phyloP scores from a whole-genome alignment of 1,140 invertebrate genomes.

The Apolygus lucorum region DNA sequence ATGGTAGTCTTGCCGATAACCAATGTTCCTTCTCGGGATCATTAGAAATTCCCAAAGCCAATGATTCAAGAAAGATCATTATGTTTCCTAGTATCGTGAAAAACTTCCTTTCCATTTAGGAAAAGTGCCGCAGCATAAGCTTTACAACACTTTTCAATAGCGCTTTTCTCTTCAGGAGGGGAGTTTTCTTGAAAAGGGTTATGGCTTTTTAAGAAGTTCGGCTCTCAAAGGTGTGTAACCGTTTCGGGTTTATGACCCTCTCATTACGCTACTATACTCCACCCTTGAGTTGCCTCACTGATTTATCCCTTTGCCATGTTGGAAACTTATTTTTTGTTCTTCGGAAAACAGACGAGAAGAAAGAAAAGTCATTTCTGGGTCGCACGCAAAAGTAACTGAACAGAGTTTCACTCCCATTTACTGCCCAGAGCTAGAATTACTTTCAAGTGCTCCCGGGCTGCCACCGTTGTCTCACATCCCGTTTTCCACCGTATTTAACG shows the following conservation, averaged over 20 bases:
- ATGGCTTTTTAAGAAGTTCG: neutral
- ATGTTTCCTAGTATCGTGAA: neutral
- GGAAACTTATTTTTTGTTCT: neutral
- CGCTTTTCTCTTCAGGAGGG: neutral
- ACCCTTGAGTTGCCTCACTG: neutral
- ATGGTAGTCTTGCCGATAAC: too few relatives aligned
- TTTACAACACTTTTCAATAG: neutral
- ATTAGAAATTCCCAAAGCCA: too few relatives aligned
- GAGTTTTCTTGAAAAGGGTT: neutral
- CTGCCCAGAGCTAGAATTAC: neutral
- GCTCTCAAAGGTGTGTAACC: neutral
- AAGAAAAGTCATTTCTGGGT: neutral
- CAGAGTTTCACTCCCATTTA: neutral
- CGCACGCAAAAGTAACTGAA: neutral
- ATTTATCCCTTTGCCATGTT: neutral
- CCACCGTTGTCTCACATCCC: neutral
- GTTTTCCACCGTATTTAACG: neutral
- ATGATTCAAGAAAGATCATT: neutral
- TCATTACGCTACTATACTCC: neutral
- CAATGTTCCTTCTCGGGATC: too few relatives aligned
- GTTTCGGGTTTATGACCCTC: neutral
- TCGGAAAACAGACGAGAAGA: neutral
- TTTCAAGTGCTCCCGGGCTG: neutral
- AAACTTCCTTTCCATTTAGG: neutral
- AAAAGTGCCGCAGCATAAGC: neutral